phyloP scores from a whole-genome alignment of 1,140 invertebrate species.

The Trypoxylus dichotomus region DNA sequence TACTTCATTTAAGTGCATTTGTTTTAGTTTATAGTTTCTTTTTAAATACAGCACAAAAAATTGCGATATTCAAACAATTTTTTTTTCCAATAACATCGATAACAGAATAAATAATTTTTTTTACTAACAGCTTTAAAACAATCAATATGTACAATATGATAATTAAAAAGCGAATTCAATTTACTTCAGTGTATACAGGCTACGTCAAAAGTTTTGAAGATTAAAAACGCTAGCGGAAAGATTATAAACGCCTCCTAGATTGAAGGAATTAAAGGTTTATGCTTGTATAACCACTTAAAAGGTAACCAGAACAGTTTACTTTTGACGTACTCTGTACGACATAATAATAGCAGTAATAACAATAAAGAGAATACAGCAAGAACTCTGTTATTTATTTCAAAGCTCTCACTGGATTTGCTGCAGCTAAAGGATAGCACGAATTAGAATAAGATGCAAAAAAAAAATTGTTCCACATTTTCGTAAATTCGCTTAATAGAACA shows the following conservation, averaged over 20 bases:
- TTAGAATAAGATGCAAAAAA: background rate
- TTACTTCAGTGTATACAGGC: background rate
- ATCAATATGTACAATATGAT: background rate
- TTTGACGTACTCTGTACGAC: no score
- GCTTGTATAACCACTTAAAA: no score
- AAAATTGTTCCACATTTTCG: background rate
- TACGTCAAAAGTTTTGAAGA: background rate
- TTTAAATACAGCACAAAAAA: background rate
- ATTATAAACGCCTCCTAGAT: no score
- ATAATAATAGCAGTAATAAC: no score
- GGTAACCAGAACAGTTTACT: no score
- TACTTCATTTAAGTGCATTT: background rate
- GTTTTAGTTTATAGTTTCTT: background rate
- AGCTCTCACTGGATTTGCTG: no score
- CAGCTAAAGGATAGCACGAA: background rate
- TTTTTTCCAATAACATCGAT: background rate
- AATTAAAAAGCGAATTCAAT: background rate
- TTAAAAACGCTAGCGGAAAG: no score
- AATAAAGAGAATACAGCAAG: no score
- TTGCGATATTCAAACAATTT: background rate
- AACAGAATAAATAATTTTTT: background rate
- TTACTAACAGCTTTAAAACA: background rate
- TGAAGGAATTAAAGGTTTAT: no score
- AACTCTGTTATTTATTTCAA: no score
- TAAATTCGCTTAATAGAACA: background rate